A percentile compares a stretch with the other conserved stretches of the same genome.
phyloP scores from a whole-genome alignment of 2,113 vertebrate species.

The Galeopterus variegatus region DNA sequence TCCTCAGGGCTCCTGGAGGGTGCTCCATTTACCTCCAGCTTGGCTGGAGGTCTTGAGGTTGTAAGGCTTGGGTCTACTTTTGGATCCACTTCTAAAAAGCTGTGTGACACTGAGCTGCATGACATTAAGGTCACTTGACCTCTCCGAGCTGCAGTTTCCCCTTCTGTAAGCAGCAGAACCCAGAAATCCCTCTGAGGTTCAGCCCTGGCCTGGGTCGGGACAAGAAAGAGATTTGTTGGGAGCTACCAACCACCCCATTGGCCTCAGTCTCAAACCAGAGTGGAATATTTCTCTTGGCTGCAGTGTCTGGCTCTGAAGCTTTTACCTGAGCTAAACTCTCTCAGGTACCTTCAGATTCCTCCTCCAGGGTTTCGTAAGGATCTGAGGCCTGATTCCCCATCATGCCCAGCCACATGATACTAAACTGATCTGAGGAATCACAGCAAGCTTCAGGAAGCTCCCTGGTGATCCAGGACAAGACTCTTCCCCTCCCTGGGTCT shows the following conservation, averaged over 20 bases:
- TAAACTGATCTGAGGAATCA: not conserved
- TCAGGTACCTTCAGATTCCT: not conserved
- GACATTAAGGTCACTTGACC: not conserved
- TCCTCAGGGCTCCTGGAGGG: not conserved
- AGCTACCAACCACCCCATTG: not conserved
- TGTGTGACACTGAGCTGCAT: not conserved
- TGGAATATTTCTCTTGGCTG: not conserved
- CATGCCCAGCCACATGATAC: not conserved
- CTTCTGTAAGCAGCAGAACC: not conserved
- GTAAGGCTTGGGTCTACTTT: conserved; percentile 17
- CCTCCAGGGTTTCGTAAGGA: not conserved
- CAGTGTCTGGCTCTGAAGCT: conserved; percentile 1
- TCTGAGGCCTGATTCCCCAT: not conserved
- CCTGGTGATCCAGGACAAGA: not conserved
- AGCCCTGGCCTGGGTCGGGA: not conserved
- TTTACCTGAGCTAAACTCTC: not conserved
- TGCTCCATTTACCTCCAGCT: not conserved
- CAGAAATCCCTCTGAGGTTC: conserved; percentile 5
- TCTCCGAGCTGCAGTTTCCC: not conserved
- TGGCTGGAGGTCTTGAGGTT: not conserved
- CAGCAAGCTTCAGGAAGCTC: not conserved
- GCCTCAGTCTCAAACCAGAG: not conserved
- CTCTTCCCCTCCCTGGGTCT: not conserved
- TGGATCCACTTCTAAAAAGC: not conserved
- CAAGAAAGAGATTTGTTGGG: not conserved